Evolutionary conservation across 2,113 vertebrate genomes (phyloP).

Genomic region (Xenotilapia leptura): DNA sequence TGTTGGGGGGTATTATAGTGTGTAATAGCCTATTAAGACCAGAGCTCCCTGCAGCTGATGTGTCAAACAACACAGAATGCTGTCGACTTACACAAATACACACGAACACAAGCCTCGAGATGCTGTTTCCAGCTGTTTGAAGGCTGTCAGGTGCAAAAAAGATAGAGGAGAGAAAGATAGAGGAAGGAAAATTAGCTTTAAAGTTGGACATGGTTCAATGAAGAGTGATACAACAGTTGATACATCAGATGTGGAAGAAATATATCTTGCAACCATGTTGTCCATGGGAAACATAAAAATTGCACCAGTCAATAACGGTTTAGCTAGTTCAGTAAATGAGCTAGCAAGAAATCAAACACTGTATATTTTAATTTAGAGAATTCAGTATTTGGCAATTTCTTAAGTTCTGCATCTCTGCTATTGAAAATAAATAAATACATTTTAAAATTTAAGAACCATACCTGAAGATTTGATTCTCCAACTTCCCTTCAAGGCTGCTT

Average conservation of each 20-base stretch:
- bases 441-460: not conserved
- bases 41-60: slow-evolving; percentile 41
- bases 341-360: not conserved
- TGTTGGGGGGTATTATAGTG: slow-evolving; percentile 27
- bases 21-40: slow-evolving; percentile 57
- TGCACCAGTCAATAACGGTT: not conserved
- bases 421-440: not conserved
- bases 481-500: not conserved
- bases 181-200: not conserved
- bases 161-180: not conserved
- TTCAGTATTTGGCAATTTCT: not conserved
- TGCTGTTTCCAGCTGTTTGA: slow-evolving; percentile 45
- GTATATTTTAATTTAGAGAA: not conserved
- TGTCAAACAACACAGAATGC: slow-evolving; percentile 35
- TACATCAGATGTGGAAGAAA: not conserved
- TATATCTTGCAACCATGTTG: not conserved
- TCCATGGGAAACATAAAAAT: not conserved
- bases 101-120: slow-evolving; percentile 7
- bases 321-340: not conserved
- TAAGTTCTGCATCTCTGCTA: not conserved
- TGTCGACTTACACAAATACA: not conserved
- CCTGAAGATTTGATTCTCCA: not conserved
- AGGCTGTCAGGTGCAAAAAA: not conserved
- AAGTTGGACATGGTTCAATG: not conserved
- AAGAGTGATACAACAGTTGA: not conserved